Evolutionary conservation across 2,888 invertebrate genomes (phyloP), one percentile per base, ranked within the genome.

Genomic region (Torymus tubicola): DNA sequence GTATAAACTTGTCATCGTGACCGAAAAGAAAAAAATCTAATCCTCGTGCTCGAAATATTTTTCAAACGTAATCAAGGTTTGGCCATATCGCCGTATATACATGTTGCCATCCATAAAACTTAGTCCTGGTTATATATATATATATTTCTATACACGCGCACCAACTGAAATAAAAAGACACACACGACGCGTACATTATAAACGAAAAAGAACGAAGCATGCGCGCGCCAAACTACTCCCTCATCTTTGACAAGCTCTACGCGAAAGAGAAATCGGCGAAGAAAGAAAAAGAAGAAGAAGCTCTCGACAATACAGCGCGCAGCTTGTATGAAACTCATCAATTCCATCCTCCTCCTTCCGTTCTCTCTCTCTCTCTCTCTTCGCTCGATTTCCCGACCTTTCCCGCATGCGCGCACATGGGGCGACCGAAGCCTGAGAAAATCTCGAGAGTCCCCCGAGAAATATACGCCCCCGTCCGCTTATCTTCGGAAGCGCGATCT

Each of bases 391-490:
- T 78, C 68, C 60, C 53, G 10, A 65, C 52, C 50, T 73, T 53
- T 58, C 63, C 50, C 80, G 63, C 42, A 67, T 77, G 81, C 85
- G 82, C 83, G 84, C 50, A 42, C n/a, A 13, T 70, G n/a, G 14
- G 24, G 52, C 18, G 24, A 21, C 52, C 61, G 52, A 58, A 52
- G 21, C 55, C 76, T 71, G 63, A 73, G 69, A 76, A 80, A 77
- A 81, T 77, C 77, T 76, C 18, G 68, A 75, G 58, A 16, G 69
- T 81, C 81, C 75, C 78, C 52, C 63, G 81, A 78, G 78, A 81
- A 78, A 81, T 78, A 67, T 60, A 73, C 53, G 52, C 31, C 4
- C 21, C 12, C 81, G 73, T 63, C 68, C 73, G 60, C 69, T 81
- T 78, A 71, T 78, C 78, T 63, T 67, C 42, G 61, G 50, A 16